A percentile compares a stretch with the other conserved stretches of the same genome.
phyloP scores from a whole-genome alignment of 2,888 invertebrate genomes.

The Himalopsyche japonica region DNA sequence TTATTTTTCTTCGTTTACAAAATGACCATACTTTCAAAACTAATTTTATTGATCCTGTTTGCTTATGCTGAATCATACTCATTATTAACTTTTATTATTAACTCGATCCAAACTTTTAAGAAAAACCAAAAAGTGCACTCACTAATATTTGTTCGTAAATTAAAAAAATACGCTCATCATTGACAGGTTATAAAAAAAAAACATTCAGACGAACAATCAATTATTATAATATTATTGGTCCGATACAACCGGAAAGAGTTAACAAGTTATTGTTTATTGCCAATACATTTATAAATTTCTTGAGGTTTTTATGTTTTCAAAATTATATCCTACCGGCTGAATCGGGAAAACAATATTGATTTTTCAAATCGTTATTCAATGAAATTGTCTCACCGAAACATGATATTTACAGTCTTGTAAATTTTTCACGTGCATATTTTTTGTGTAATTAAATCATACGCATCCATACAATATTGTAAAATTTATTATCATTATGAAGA shows the following conservation, averaged over 20 bases:
- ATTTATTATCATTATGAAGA: conserved; percentile 3
- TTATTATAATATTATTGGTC: not conserved
- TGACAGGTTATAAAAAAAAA: not conserved
- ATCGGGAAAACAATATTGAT: not conserved
- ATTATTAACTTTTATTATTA: not conserved
- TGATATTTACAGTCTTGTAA: not conserved
- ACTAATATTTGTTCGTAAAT: not conserved
- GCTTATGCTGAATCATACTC: not conserved
- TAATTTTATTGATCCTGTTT: not conserved
- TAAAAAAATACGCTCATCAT: not conserved
- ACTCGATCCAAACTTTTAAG: not conserved
- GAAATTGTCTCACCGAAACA: not conserved
- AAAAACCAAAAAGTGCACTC: not conserved
- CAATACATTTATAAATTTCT: not conserved
- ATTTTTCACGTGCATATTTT: not conserved
- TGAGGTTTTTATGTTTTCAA: not conserved
- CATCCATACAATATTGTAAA: not conserved
- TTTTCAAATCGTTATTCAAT: not conserved
- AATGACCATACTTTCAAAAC: not conserved
- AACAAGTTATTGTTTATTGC: not conserved
- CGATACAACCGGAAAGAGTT: not conserved
- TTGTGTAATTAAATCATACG: not conserved
- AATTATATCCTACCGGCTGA: not conserved
- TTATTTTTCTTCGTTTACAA: not conserved
- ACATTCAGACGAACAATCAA: not conserved